Evolutionary conservation across 2,797 vertebrate species (phyloP).

Genomic region (Ceyx erithaca): DNA sequence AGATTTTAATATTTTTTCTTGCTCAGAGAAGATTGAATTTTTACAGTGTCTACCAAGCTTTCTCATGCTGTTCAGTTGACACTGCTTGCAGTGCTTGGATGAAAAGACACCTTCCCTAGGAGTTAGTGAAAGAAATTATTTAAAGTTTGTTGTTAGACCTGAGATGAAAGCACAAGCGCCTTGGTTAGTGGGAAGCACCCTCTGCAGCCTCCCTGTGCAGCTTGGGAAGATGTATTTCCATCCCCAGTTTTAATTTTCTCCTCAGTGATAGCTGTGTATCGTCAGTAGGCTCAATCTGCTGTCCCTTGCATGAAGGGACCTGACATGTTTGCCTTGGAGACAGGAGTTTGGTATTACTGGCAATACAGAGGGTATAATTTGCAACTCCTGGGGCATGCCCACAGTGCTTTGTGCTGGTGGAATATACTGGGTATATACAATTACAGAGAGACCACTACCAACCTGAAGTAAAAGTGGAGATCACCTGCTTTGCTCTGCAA

Average conservation of each 20-base stretch:
- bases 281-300: background rate
- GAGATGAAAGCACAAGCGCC: background rate
- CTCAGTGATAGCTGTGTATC: background rate
- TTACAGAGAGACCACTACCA: accelerated
- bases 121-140: background rate
- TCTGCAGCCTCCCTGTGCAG: background rate
- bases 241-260: background rate
- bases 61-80: background rate
- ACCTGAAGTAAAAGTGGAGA: background rate
- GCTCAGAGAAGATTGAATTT: background rate
- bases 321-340: background rate
- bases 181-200: background rate
- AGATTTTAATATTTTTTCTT: background rate
- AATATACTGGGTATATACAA: background rate
- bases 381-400: background rate
- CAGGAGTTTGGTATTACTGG: background rate
- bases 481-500: background rate
- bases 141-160: background rate
- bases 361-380: background rate
- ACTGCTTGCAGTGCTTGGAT: background rate
- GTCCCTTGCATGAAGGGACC: background rate
- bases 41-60: background rate
- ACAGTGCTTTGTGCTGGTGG: background rate
- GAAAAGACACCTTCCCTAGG: background rate
- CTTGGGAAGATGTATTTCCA: background rate